Percentiles rank a stretch among this genome's conserved stretches.
Evolutionary conservation across 1,140 invertebrate species (phyloP).

Genomic region (Ruditapes philippinarum): DNA sequence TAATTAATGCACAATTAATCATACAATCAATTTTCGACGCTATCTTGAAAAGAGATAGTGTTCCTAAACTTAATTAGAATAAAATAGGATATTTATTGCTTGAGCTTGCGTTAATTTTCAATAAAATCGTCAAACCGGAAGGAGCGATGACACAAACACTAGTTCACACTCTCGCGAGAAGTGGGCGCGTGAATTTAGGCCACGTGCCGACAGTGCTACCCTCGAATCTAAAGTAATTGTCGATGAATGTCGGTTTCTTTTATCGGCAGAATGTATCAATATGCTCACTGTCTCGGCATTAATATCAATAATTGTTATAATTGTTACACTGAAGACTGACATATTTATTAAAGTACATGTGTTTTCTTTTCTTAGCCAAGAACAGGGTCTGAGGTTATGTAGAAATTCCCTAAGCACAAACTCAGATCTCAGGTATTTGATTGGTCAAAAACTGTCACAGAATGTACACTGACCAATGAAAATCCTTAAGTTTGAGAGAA

Average conservation of each 20-base stretch:
- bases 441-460: too few relatives aligned
- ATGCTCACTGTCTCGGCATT: background rate
- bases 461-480: too few relatives aligned
- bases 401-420: too few relatives aligned
- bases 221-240: background rate
- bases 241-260: background rate
- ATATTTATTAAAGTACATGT: too few relatives aligned
- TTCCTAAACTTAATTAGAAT: conserved; percentile 51
- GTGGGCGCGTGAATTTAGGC: background rate
- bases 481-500: too few relatives aligned
- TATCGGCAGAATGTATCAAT: background rate
- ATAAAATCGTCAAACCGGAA: conserved; percentile 53
- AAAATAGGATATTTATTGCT: conserved; percentile 45
- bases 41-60: conserved; percentile 4
- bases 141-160: conserved; percentile 35
- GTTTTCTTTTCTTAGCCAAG: too few relatives aligned
- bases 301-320: too few relatives aligned
- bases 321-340: too few relatives aligned
- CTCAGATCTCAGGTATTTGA: too few relatives aligned
- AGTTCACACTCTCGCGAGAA: conserved; percentile 51
- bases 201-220: conserved; percentile 1
- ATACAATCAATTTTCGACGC: conserved; percentile 20
- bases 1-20: conserved; percentile 26
- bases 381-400: too few relatives aligned
- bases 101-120: background rate